These are phyloP conservation scores for Dolomedes plantarius DNA, from an alignment of 2,888 invertebrate genomes.

Conservation along the genomic window DNA sequence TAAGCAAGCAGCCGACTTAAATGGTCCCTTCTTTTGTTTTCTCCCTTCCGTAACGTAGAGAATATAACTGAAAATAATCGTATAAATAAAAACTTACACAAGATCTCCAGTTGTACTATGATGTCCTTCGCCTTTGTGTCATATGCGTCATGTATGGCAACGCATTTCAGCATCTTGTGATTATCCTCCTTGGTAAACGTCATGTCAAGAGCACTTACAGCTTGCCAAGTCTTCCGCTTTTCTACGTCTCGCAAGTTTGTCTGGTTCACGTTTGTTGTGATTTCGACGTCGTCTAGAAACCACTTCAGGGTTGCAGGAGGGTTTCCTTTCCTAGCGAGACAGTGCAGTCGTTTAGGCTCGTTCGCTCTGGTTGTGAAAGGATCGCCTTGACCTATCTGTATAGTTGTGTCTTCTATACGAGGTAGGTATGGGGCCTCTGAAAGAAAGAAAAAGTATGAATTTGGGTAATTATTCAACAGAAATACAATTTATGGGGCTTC, in stretches of 20 bases:
- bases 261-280: slow-evolving; percentile 80
- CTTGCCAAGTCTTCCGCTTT: slow-evolving; percentile 89
- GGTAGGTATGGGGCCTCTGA: slow-evolving; percentile 85
- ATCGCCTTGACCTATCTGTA: slow-evolving; percentile 87
- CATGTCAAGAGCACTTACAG: slow-evolving; percentile 87
- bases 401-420: slow-evolving; percentile 88
- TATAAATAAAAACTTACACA: slow-evolving; percentile 84
- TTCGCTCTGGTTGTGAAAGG: slow-evolving; percentile 90
- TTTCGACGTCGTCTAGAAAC: slow-evolving; percentile 80
- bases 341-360: slow-evolving; percentile 87
- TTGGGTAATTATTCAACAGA: no score
- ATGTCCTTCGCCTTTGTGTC: slow-evolving; percentile 85
- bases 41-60: no score
- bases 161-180: slow-evolving; percentile 86
- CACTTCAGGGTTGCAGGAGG: slow-evolving; percentile 87
- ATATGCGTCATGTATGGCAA: slow-evolving; percentile 89
- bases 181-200: slow-evolving; percentile 88
- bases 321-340: slow-evolving; percentile 91
- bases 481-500: no score
- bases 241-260: slow-evolving; percentile 90
- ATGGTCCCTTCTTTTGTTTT: no score
- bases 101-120: slow-evolving; percentile 88
- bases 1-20: no score
- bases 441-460: no score
- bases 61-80: no score